Percentiles rank a stretch among this genome's conserved stretches.
These are phyloP conservation scores for Pyxicephalus adspersus DNA, from an alignment of 2,113 vertebrate genomes.

Conservation along the genomic window DNA sequence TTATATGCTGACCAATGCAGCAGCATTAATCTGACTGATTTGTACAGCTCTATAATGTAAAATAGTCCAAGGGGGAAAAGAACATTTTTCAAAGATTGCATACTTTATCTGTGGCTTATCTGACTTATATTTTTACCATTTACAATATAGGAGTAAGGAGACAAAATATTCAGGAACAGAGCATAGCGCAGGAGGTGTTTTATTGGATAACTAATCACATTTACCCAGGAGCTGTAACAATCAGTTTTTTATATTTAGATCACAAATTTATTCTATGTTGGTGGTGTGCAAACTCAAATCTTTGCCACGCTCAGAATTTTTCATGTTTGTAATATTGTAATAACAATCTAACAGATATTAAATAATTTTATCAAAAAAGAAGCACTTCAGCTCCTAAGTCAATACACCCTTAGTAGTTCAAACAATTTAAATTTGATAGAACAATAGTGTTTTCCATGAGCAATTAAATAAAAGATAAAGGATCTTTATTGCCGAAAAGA, in stretches of 20 bases:
- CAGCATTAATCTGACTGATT: conserved; percentile 65
- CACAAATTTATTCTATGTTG: background rate
- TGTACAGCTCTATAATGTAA: conserved; percentile 53
- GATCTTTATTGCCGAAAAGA: too few species aligned
- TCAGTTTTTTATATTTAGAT: background rate
- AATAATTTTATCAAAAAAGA: too few species aligned
- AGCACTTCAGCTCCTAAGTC: too few species aligned
- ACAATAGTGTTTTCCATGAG: too few species aligned
- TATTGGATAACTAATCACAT: background rate
- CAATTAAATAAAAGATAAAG: too few species aligned
- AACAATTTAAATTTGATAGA: too few species aligned
- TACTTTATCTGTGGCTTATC: conserved; percentile 16
- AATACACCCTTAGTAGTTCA: too few species aligned
- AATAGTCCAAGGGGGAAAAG: conserved; percentile 10
- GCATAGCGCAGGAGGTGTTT: too few species aligned
- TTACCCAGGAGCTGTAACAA: background rate
- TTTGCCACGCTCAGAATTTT: background rate
- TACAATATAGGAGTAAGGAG: background rate
- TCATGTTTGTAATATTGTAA: background rate
- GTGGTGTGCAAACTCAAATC: background rate
- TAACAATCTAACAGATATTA: background rate
- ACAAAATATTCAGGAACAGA: background rate
- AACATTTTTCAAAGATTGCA: conserved; percentile 1
- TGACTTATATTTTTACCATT: conserved; percentile 12
- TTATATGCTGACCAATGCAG: conserved; percentile 70